Evolutionary conservation across 2,888 invertebrate genomes (phyloP), one percentile per base, ranked within the genome.

Genomic region (Mimachlamys varia): DNA sequence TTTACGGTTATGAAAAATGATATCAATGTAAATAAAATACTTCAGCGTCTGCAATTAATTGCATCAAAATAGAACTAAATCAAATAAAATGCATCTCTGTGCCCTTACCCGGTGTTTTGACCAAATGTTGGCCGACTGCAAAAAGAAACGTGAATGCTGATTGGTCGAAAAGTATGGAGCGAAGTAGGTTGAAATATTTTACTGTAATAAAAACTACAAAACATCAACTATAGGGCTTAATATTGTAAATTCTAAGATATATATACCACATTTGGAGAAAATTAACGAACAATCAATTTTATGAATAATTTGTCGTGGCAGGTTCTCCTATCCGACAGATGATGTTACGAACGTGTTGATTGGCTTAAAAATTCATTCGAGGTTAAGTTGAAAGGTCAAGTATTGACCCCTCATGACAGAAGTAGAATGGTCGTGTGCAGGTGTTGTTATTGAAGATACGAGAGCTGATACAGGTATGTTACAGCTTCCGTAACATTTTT

Each of bases 261-360:
- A 13, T 33, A 76, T 3, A 76, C 15, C 3, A 13, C 17, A 1
- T 33, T 12, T 13, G 12, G 33, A 10, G 22, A 76, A 76, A 76
- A 76, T 10, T 12, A 7, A 12, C 27, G 33, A 27, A 33, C 27
- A 76, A 27, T 76, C 1, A 76, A 27, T 33, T 76, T 76, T 76
- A 7, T 27, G 76, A 76, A 76, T 76, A 76, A 76, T 76, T 76
- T 27, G 27, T 76, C 76, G 76, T 76, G 76, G 76, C 76, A 76
- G 33, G 76, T 76, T 76, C 33, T 27, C 33, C 33, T 76, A 33
- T 76, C 76, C 76, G 76, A 76, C 76, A 15, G 76, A 27, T 76
- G 33, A 76, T 76, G 33, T 76, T 0, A 76, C 22, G 33, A 27
- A 22, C 12, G 13, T 27, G 27, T 33, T 33, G 76, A 76, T 76